These are phyloP conservation scores for Leptothorax acervorum DNA, from an alignment of 2,888 invertebrate species.

Conservation along the genomic window DNA sequence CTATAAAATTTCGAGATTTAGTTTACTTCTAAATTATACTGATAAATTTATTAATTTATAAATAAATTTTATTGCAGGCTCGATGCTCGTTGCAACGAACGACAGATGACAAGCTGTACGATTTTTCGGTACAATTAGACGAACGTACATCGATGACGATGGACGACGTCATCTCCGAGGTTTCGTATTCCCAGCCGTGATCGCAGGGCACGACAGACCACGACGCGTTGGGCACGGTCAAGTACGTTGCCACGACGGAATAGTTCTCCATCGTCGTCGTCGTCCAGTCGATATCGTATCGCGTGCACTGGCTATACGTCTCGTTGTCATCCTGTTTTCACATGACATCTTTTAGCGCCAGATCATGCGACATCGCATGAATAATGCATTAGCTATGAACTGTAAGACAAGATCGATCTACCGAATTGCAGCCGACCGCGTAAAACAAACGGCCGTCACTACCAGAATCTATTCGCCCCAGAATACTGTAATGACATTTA, in stretches of 20 bases:
- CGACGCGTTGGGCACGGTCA: constrained; percentile 85
- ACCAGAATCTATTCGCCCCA: not conserved
- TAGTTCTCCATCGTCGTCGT: constrained; percentile 66
- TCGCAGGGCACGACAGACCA: constrained; percentile 90
- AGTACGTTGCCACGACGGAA: constrained; percentile 70
- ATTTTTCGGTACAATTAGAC: not conserved
- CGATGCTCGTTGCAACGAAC: not conserved
- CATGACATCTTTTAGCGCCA: constrained; percentile 29
- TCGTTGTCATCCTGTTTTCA: constrained; percentile 82
- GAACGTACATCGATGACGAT: constrained; percentile 91
- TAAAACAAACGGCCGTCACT: not conserved
- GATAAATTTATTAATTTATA: not conserved
- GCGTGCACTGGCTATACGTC: constrained; percentile 89
- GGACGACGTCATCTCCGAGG: constrained; percentile 90
- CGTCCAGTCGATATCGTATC: constrained; percentile 89
- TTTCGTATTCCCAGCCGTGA: constrained; percentile 94
- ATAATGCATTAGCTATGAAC: constrained; percentile 25
- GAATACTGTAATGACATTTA: too few relatives aligned
- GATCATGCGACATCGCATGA: constrained; percentile 3
- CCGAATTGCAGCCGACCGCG: not conserved
- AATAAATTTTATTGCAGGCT: not conserved
- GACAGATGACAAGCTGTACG: not conserved
- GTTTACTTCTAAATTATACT: not conserved
- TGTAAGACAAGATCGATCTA: constrained; percentile 31
- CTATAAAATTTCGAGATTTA: not conserved